Evolutionary conservation across 2,113 vertebrate genomes (phyloP), one percentile per base, ranked within the genome.

Genomic region (Pardalotus punctatus): DNA sequence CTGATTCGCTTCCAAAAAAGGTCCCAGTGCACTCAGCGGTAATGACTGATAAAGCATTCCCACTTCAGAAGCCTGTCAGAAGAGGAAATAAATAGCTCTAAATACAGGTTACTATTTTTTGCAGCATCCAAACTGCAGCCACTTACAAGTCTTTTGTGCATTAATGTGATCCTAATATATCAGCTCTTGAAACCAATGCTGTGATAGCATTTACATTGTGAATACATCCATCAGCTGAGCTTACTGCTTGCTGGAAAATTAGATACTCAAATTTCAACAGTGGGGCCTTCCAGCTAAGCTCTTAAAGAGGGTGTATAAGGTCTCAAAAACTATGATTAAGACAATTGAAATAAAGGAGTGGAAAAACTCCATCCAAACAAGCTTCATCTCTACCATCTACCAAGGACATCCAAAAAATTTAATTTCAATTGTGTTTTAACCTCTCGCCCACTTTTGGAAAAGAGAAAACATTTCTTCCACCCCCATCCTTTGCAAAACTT

Each of bases 391-490:
- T 58, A 51, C 54, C 29, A 38, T 57, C 43, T 45, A 45, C 43
- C 51, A 73, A 85, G 24, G 50, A 57, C 42, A 76, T 28, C 10
- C 20, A 54, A 88, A 69, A 42, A 51, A 50, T 65, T 40, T 38
- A 43, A 60, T 66, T 70, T 62, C 56, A 92, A 33, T 66, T 73
- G 54, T 80, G 54, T 70, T 81, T 60, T 40, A 76, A 27, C 20
- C 48, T 78, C 60, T 90, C 14, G 1, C 71, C 36, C 62, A 65
- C 56, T 86, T 83, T 27, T 58, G 38, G 80, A 83, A 81, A 92
- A 56, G 36, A 92, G 25, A 67, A 92, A 86, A 51, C 17, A 18
- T 88, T 95, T 96, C 60, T 94, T 95, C 82, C 56, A 78, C 82
- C 71, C 86, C 69, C 64, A 2, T 65, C 40, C 62, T 77, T 67